Conservation (phyloP, 2,113 vertebrate species). For the Siphamia tubifer region DNA sequence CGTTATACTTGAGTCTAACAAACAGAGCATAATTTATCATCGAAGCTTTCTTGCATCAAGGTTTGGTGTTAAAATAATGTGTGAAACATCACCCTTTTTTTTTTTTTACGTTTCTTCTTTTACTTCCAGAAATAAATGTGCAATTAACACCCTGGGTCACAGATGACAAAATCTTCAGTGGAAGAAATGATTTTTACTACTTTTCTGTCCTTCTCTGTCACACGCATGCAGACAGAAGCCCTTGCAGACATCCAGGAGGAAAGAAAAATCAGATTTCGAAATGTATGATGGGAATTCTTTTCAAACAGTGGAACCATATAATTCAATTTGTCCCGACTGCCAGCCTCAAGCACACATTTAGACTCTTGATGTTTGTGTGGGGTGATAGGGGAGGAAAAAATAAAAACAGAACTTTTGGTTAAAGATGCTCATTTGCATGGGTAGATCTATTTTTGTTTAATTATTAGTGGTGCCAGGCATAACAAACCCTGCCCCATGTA, state of each 20-base stretch:
- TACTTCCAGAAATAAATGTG: not conserved
- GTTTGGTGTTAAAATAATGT: not conserved
- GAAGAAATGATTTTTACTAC: no score
- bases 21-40: not conserved
- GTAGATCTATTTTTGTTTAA: no score
- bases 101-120: not conserved
- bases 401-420: no score
- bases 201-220: not conserved
- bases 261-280: no score
- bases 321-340: slow-evolving; percentile 23
- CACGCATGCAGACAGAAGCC: not conserved
- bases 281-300: no score
- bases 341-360: slow-evolving; percentile 8
- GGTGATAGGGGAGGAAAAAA: not conserved
- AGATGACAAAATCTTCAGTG: no score
- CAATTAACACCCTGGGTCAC: not conserved
- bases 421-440: no score
- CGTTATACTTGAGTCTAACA: not conserved
- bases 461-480: no score
- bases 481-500: no score
- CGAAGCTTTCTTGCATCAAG: not conserved
- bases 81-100: not conserved
- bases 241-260: not conserved
- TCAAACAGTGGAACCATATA: no score
- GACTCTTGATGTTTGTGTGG: slow-evolving; percentile 21